phyloP scores from a whole-genome alignment of 2,888 invertebrate species.

The Girardia tigrina region DNA sequence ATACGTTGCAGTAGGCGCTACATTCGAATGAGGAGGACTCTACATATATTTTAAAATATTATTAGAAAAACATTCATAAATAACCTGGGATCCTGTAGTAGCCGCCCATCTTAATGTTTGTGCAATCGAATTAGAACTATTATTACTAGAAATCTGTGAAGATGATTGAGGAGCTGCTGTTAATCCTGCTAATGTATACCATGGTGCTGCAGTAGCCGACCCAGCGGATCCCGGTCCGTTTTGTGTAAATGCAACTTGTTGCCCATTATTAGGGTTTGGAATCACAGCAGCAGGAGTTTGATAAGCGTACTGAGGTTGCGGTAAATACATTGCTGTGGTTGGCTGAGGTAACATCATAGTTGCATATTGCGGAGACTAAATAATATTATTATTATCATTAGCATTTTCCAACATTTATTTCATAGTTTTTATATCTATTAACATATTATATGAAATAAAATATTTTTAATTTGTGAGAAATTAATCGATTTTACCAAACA shows the following conservation, averaged over 20 bases:
- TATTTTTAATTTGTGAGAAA: too few relatives aligned
- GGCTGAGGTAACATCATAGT: conserved; percentile 15
- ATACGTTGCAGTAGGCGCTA: background rate
- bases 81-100: background rate
- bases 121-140: conserved; percentile 5
- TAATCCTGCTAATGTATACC: conserved; percentile 6
- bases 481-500: too few relatives aligned
- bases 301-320: conserved; percentile 13
- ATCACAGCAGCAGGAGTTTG: conserved; percentile 4
- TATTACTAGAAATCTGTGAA: background rate
- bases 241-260: conserved; percentile 14
- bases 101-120: conserved; percentile 10
- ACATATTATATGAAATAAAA: too few relatives aligned
- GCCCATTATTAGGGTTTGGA: background rate
- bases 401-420: too few relatives aligned
- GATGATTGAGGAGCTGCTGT: conserved; percentile 3
- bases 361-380: conserved; percentile 16
- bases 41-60: background rate
- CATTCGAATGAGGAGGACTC: conserved; percentile 2
- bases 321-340: background rate
- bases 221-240: background rate
- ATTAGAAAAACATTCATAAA: too few relatives aligned
- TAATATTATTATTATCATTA: too few relatives aligned
- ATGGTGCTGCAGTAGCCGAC: background rate
- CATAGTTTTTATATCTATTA: too few relatives aligned